Evolutionary conservation across 2,888 invertebrate species (phyloP), one percentile per base, ranked within the genome.

Genomic region (Polymixis flavicincta): DNA sequence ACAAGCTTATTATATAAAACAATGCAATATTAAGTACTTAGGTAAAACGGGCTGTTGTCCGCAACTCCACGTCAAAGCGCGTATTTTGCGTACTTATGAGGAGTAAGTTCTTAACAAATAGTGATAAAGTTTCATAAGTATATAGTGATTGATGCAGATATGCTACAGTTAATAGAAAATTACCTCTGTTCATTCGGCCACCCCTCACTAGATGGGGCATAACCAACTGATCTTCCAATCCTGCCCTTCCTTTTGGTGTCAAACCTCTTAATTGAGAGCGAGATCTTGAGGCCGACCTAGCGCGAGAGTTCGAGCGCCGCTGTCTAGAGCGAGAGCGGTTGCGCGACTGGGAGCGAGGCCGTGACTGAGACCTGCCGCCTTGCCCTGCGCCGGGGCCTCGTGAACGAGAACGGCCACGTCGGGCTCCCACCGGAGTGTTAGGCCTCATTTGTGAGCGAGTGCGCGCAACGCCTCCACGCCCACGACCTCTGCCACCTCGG

Each of bases 221-320:
- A 59, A 90, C 83, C 28, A 88, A 78, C 65, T 89, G 89, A 55
- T 92, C 90, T 87, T 95, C 95, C 65, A 96, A 87, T 54, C 95
- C 96, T 64, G 95, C 95, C 88, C 96, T 91, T 17, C 94, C 95
- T 88, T 93, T 95, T 3, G 96, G 96, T 11, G 96, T 96, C 50
- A 95, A 76, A 4, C 94, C 92, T 82, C 95, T 90, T 3, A 92
- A 83, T 80, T 92, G 93, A 19, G 95, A 95, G 50, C 96, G 93
- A n/a, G 95, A 93, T 74, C 94, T 90, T 8, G 95, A 95, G 11
- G 89, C 87, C 9, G 95, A 95, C 70, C 94, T 90, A 0, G 90
- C 90, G 48, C 94, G 91, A 5, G 93, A 94, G 74, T 90, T 90
- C 0, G 94, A 93, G 42, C 91, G 91, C 48, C 89, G 90, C 60